phyloP scores from a whole-genome alignment of 2,113 vertebrate species.

The Phylloscopus trochiloides region DNA sequence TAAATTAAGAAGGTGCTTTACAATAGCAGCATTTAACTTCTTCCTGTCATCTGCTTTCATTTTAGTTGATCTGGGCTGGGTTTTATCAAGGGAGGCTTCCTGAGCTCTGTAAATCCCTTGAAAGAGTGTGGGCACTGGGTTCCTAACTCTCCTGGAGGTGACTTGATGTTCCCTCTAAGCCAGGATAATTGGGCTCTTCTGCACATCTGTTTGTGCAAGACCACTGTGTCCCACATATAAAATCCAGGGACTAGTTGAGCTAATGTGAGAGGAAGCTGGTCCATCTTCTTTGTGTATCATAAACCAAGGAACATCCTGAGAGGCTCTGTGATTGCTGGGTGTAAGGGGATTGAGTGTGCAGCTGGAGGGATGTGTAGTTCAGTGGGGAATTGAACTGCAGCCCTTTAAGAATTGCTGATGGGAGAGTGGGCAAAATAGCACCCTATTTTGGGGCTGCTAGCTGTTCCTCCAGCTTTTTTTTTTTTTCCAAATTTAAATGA shows the following conservation, averaged over 20 bases:
- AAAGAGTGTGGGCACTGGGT: neutral
- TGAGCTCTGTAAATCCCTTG: neutral
- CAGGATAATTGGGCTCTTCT: neutral
- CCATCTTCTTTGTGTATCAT: neutral
- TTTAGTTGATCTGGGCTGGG: neutral
- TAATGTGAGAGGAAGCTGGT: neutral
- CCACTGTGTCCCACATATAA: accelerated
- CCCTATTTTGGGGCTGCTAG: neutral
- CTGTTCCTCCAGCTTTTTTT: neutral
- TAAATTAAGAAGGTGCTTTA: neutral
- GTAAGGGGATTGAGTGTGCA: neutral
- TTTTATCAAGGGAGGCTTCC: neutral
- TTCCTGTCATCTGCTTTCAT: neutral
- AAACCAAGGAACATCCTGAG: neutral
- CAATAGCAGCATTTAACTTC: neutral
- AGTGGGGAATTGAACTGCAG: neutral
- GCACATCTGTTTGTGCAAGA: neutral
- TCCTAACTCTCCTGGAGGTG: neutral
- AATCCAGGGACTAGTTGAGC: neutral
- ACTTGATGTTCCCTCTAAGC: neutral
- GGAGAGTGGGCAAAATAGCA: neutral
- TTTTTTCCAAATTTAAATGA: neutral
- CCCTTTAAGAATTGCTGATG: neutral
- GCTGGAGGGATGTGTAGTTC: neutral
- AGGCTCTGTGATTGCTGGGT: neutral